Conservation (phyloP, 2,888 invertebrate species). For the Arctia plantaginis region DNA sequence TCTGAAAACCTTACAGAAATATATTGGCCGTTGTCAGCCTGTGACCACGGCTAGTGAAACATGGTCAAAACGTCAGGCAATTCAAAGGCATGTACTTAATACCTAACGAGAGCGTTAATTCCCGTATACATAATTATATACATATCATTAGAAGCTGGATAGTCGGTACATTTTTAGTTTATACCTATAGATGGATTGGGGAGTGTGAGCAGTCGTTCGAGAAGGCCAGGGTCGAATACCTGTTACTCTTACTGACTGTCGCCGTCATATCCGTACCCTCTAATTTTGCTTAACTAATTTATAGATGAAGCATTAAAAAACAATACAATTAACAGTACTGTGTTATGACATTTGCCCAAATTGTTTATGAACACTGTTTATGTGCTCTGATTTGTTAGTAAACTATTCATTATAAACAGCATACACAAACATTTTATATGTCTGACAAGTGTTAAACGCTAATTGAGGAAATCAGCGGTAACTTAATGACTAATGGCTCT, state of each 20-base stretch:
- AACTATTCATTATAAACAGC: neutral
- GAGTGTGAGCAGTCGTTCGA: neutral
- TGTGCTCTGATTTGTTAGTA: neutral
- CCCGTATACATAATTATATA: no score
- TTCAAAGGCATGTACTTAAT: no score
- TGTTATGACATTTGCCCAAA: neutral
- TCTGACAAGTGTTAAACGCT: neutral
- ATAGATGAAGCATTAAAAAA: neutral
- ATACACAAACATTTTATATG: neutral
- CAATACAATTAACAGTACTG: neutral
- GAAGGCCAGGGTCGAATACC: neutral
- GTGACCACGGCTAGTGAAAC: no score
- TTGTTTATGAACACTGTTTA: constrained; percentile 10
- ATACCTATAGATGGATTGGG: neutral
- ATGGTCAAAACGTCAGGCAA: no score
- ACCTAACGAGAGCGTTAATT: no score
- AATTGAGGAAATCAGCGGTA: neutral
- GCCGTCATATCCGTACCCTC: neutral
- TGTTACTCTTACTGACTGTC: neutral
- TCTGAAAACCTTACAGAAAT: no score
- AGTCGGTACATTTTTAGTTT: no score
- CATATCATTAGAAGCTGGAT: no score
- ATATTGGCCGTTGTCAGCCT: no score
- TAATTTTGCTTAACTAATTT: no score
- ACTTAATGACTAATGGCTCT: neutral